Base-by-base conservation (phyloP, 2,888 invertebrate genomes). In the Apantesis nais region DNA sequence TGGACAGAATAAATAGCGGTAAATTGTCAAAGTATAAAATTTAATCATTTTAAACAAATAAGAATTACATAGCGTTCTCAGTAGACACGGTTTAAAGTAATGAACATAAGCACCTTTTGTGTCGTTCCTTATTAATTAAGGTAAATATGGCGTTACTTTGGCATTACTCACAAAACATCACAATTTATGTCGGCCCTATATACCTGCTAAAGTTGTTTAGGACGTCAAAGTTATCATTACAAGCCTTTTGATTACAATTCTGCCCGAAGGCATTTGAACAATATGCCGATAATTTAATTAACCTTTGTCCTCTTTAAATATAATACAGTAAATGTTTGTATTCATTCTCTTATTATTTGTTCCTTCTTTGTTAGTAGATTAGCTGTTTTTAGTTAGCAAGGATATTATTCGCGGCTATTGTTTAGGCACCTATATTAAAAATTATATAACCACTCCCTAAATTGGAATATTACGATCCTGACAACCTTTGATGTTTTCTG, bases 231-330 rank as follows among this genome's bases (percentile, higher is more conserved):
- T 78, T 78, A 77, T 78, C 69, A 75, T 74, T 71, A 76, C 72
- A 79, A 76, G 74, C 67, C 70, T 73, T 82, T 83, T 82, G 75
- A 81, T 75, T 77, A 75, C 44, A 77, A 74, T 74, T 74, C 75
- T 52, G 55, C 72, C 78, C 68, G 73, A n/a, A 75, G 75, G 79
- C 76, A 72, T 73, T 78, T 74, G 63, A 73, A 75, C 58, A 73
- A 58, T 77, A 78, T 77, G 71, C 78, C 75, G 78, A 79, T 74
- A 75, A 81, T 68, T 79, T 79, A 78, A 83, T 81, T 82, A 79
- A 83, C 74, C 76, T 72, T 83, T 78, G 72, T 76, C 73, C 68
- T 64, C 66, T 75, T 73, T 73, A 58, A 73, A 74, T 82, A 75
- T 70, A 72, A 74, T 72, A 73, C 65, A 70, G 64, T 65, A 74